Percentiles rank a stretch among this genome's conserved stretches.
Conservation (phyloP, 2,888 invertebrate genomes). For the Sceliomorpha sp. region DNA sequence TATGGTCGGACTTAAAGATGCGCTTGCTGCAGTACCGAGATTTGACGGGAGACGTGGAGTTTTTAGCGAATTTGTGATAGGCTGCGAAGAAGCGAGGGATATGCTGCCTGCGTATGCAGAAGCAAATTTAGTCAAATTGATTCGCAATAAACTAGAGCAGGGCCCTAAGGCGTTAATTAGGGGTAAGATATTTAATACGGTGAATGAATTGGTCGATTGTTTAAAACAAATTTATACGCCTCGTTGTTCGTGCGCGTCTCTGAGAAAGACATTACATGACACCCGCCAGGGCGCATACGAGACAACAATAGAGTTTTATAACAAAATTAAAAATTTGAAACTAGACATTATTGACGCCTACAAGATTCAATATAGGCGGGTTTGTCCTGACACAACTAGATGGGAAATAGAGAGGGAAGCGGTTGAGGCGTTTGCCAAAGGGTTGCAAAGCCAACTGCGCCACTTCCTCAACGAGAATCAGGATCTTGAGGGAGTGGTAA, state of each 20-base stretch:
- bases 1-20: too few relatives aligned
- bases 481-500: conserved; percentile 5
- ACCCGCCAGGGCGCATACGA: conserved; percentile 1
- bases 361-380: conserved; percentile 8
- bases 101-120: conserved; percentile 17
- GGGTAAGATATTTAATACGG: background rate
- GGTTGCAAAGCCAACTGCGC: background rate
- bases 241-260: background rate
- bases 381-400: background rate
- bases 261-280: conserved; percentile 9
- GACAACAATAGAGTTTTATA: conserved; percentile 19
- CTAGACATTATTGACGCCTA: conserved; percentile 14
- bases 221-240: conserved; percentile 11
- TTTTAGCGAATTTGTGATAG: conserved; percentile 6
- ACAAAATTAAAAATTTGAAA: conserved; percentile 5
- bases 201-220: conserved; percentile 3
- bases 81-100: conserved; percentile 33
- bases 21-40: too few relatives aligned
- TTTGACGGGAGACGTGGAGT: background rate
- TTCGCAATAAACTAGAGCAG: conserved; percentile 3
- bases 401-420: conserved; percentile 11
- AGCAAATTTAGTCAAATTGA: conserved; percentile 26
- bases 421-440: conserved; percentile 16
- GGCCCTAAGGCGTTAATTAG: background rate
- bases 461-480: conserved; percentile 4